These are phyloP conservation scores for Synchiropus splendidus DNA, from an alignment of 2,113 vertebrate genomes.

Conservation along the genomic window DNA sequence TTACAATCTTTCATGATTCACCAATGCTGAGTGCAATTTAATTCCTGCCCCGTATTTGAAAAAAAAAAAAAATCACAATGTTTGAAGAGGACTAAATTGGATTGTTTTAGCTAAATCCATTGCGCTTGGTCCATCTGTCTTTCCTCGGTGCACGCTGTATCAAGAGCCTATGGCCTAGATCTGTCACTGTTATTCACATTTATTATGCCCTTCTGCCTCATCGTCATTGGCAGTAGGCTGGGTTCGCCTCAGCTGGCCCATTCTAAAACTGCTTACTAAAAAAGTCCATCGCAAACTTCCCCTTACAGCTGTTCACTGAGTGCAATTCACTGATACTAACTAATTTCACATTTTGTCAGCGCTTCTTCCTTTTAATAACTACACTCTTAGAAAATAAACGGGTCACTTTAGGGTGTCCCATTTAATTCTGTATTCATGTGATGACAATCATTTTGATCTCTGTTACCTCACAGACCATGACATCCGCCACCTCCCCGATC, in stretches of 20 bases:
- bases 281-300: conserved; percentile 37
- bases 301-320: conserved; percentile 39
- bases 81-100: no score
- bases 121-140: conserved; percentile 22
- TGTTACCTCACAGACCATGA: conserved; percentile 65
- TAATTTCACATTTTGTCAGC: not conserved
- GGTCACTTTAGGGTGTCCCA: not conserved
- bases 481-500: conserved; percentile 73
- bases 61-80: no score
- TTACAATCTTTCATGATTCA: no score
- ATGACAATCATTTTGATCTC: conserved; percentile 1
- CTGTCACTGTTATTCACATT: conserved; percentile 40
- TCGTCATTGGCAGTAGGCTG: conserved; percentile 42
- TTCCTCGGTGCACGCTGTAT: conserved; percentile 22
- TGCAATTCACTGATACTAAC: conserved; percentile 25
- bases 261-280: conserved; percentile 46
- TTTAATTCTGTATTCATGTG: not conserved
- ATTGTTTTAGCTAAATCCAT: conserved; percentile 16
- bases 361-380: not conserved
- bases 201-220: conserved; percentile 36
- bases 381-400: no score
- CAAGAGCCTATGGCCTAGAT: conserved; percentile 46
- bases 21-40: no score
- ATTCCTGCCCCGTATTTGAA: no score
- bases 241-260: conserved; percentile 44